These are phyloP conservation scores for Sylvicola fuscatus DNA, from an alignment of 2,888 invertebrate species.

Conservation along the genomic window DNA sequence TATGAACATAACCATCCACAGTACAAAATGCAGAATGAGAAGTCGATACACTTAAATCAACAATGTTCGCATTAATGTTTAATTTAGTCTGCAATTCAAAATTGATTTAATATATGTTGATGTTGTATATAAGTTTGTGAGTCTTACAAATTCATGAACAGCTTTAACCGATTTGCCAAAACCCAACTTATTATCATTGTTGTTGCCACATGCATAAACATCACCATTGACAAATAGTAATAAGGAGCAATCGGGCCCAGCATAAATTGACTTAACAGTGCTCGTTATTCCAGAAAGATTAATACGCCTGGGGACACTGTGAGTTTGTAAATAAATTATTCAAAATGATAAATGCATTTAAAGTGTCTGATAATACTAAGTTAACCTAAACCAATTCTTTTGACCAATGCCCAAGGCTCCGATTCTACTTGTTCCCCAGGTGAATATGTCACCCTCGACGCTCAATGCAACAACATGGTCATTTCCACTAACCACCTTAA, in stretches of 20 bases:
- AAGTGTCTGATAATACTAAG: background rate
- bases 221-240: constrained; percentile 36
- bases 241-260: constrained; percentile 39
- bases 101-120: too few relatives aligned
- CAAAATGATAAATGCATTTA: background rate
- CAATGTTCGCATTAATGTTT: constrained; percentile 21
- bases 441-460: constrained; percentile 35
- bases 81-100: constrained; percentile 12
- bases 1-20: constrained; percentile 38
- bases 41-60: constrained; percentile 35
- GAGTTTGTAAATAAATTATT: too few relatives aligned
- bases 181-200: constrained; percentile 41
- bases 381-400: constrained; percentile 1
- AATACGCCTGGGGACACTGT: constrained; percentile 15
- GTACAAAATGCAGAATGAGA: constrained; percentile 40
- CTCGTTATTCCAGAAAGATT: constrained; percentile 24
- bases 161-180: constrained; percentile 24
- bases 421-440: constrained; percentile 41
- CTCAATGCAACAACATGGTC: constrained; percentile 42
- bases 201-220: constrained; percentile 41
- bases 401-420: constrained; percentile 36
- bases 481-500: constrained; percentile 35
- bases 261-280: constrained; percentile 30
- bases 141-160: constrained; percentile 17
- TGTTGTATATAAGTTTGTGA: too few relatives aligned